Evolutionary conservation across 2,797 vertebrate species (phyloP).

Genomic region (Peromyscus aztecus): DNA sequence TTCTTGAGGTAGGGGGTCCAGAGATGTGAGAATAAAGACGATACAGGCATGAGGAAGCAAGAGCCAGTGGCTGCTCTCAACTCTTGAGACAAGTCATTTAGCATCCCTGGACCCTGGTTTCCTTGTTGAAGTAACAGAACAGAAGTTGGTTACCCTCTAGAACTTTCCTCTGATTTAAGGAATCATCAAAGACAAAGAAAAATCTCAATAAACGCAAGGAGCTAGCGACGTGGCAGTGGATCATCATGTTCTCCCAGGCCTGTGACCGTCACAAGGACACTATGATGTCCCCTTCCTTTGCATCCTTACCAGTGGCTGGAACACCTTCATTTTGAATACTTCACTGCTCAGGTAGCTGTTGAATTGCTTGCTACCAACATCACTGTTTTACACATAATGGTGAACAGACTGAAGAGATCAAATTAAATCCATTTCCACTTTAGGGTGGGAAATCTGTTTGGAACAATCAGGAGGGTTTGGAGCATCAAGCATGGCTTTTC

Average conservation of each 20-base stretch:
- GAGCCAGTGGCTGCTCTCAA: background rate
- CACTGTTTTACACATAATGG: constrained; percentile 65
- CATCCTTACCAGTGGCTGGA: background rate
- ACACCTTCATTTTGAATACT: background rate
- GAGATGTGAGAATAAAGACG: background rate
- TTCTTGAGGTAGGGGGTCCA: background rate
- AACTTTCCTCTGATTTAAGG: constrained; percentile 14
- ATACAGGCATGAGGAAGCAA: background rate
- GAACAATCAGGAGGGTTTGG: constrained; percentile 65
- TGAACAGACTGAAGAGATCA: constrained; percentile 78
- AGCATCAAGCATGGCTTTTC: constrained; percentile 71
- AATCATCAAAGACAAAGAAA: background rate
- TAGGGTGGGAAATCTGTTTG: constrained; percentile 75
- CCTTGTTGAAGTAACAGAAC: background rate
- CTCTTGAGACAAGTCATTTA: background rate
- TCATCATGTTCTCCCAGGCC: background rate
- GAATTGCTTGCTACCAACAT: constrained; percentile 25
- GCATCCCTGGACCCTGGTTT: background rate
- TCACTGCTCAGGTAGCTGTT: constrained; percentile 55
- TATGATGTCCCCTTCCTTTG: background rate
- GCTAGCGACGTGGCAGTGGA: background rate
- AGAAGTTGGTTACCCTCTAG: background rate
- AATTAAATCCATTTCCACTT: constrained; percentile 77
- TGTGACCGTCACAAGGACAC: background rate
- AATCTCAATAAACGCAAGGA: background rate